Evolutionary conservation across 2,888 invertebrate genomes (phyloP).

Genomic region (Drosophila phalerata): DNA sequence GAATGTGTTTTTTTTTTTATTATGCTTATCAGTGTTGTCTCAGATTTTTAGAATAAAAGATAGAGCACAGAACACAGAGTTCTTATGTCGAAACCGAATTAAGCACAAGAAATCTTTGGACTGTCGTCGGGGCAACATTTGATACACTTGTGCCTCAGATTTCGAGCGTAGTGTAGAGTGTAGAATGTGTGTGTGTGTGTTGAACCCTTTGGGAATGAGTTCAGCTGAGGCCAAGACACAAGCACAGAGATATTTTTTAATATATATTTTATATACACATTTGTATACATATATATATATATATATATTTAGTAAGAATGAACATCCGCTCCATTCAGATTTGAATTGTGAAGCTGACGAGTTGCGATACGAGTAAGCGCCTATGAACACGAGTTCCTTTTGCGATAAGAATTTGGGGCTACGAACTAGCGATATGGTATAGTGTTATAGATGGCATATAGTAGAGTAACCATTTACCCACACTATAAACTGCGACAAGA

Average conservation of each 20-base stretch:
- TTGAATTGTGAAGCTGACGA: slow-evolving; percentile 52
- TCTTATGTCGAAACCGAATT: slow-evolving; percentile 37
- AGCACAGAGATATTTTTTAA: slow-evolving; percentile 42
- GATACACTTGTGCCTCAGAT: slow-evolving; percentile 51
- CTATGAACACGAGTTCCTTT: slow-evolving; percentile 81
- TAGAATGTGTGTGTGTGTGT: slow-evolving; percentile 16
- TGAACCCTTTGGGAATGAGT: slow-evolving; percentile 73
- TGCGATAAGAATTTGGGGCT: slow-evolving; percentile 84
- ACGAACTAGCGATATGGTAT: slow-evolving; percentile 67
- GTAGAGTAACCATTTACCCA: slow-evolving; percentile 14
- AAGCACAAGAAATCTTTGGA: slow-evolving; percentile 32
- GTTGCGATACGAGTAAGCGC: slow-evolving; percentile 57
- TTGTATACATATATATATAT: slow-evolving; percentile 9
- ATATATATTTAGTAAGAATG: slow-evolving; percentile 46
- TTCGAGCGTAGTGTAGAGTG: slow-evolving; percentile 23
- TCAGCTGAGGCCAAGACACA: slow-evolving; percentile 76
- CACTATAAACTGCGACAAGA: not conserved
- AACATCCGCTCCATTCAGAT: slow-evolving; percentile 80
- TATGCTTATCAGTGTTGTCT: slow-evolving; percentile 46
- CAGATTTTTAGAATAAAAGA: slow-evolving; percentile 21
- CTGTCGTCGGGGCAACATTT: slow-evolving; percentile 58
- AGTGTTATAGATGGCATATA: not conserved
- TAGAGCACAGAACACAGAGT: slow-evolving; percentile 13
- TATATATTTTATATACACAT: slow-evolving; percentile 2
- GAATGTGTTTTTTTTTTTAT: slow-evolving; percentile 2